phyloP scores from a whole-genome alignment of 2,113 vertebrate genomes.

The Acanthisitta chloris region DNA sequence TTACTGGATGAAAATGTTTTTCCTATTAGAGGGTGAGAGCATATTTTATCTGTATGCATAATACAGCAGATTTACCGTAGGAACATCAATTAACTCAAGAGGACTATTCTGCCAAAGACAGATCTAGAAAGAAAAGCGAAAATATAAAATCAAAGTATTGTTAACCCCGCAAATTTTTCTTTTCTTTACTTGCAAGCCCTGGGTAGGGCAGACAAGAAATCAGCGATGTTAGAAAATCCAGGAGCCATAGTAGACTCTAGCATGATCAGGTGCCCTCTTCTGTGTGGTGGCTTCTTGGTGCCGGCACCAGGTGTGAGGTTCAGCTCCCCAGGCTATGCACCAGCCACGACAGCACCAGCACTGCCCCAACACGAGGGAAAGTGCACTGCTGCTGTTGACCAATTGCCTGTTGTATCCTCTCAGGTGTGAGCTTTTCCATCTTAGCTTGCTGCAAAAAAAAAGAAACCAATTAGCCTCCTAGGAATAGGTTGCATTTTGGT shows the following conservation, averaged over 20 bases:
- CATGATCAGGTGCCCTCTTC: accelerated
- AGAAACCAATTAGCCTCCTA: not conserved
- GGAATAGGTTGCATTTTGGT: not conserved
- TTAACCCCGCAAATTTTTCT: accelerated
- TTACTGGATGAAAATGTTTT: not conserved
- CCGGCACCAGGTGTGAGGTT: accelerated
- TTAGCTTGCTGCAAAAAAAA: too few relatives aligned
- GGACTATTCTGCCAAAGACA: not conserved
- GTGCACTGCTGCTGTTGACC: not conserved
- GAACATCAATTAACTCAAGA: not conserved
- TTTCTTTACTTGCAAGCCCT: not conserved
- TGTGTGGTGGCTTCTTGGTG: too few relatives aligned
- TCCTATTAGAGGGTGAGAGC: not conserved
- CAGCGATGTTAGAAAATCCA: not conserved
- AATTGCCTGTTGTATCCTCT: not conserved
- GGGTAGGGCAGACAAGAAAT: not conserved
- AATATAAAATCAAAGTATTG: not conserved
- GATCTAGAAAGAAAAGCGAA: not conserved
- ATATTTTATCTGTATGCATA: not conserved
- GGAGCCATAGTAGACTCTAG: accelerated
- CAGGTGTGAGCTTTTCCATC: not conserved
- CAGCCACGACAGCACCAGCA: accelerated
- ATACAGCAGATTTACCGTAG: not conserved
- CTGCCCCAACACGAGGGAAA: accelerated
- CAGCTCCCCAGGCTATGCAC: accelerated